A percentile compares a stretch with the other conserved stretches of the same genome.
These are phyloP conservation scores for Tapirus indicus DNA, from an alignment of 2,797 vertebrate species.

Conservation along the genomic window DNA sequence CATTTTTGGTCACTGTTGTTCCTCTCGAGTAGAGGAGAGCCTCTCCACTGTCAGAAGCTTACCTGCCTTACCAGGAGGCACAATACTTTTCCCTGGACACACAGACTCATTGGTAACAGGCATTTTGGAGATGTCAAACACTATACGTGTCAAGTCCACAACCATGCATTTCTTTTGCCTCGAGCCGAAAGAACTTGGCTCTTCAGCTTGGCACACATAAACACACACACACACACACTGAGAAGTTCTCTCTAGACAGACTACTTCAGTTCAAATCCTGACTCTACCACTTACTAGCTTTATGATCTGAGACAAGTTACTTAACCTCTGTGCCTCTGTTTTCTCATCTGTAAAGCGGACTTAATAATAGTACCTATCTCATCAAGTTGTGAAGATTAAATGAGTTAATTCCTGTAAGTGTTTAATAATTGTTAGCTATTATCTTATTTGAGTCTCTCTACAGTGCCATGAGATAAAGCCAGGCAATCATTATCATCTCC, in stretches of 20 bases:
- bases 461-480: background rate
- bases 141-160: background rate
- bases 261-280: background rate
- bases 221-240: background rate
- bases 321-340: background rate
- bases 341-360: conserved; percentile 21
- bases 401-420: background rate
- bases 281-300: background rate
- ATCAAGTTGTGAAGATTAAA: background rate
- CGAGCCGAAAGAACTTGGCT: background rate
- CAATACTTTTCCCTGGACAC: background rate
- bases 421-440: background rate
- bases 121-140: background rate
- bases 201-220: background rate
- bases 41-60: background rate
- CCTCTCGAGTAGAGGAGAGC: background rate
- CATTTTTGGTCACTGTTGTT: background rate
- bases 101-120: background rate
- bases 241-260: background rate
- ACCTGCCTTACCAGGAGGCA: background rate
- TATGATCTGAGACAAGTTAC: background rate
- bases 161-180: background rate
- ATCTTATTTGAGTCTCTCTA: background rate
- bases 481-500: background rate
- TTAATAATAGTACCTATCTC: background rate